These are phyloP conservation scores for Trachelus troglodyta DNA, from an alignment of 2,888 invertebrate genomes.

Conservation along the genomic window DNA sequence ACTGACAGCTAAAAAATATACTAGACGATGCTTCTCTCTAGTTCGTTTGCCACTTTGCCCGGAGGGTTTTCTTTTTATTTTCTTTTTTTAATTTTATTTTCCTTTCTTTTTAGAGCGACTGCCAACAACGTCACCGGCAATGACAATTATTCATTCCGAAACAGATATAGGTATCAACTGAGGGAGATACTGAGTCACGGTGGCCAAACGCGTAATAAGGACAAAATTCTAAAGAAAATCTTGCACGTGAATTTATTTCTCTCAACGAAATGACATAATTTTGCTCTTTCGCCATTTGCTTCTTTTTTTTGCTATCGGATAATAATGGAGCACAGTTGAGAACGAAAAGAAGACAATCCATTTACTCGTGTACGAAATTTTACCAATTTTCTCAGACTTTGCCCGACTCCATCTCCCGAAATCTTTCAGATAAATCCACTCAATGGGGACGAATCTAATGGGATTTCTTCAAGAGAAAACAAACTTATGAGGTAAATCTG, in stretches of 20 bases:
- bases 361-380: background rate
- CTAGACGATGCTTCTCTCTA: background rate
- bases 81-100: background rate
- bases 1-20: conserved; percentile 2
- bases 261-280: background rate
- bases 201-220: background rate
- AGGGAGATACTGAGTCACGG: background rate
- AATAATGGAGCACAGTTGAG: background rate
- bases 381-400: background rate
- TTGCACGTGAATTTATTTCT: background rate
- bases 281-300: background rate
- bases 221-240: background rate
- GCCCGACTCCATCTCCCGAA: background rate
- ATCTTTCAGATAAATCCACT: background rate
- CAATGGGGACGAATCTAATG: background rate
- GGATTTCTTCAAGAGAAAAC: conserved; percentile 7
- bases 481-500: conserved; percentile 4
- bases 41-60: background rate
- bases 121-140: background rate
- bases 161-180: background rate
- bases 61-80: background rate
- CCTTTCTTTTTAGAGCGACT: background rate
- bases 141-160: background rate
- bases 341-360: background rate
- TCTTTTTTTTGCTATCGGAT: background rate